Percentiles rank a stretch among this genome's conserved stretches.
phyloP scores from a whole-genome alignment of 2,888 invertebrate species.

The Philhelius pedissequus region DNA sequence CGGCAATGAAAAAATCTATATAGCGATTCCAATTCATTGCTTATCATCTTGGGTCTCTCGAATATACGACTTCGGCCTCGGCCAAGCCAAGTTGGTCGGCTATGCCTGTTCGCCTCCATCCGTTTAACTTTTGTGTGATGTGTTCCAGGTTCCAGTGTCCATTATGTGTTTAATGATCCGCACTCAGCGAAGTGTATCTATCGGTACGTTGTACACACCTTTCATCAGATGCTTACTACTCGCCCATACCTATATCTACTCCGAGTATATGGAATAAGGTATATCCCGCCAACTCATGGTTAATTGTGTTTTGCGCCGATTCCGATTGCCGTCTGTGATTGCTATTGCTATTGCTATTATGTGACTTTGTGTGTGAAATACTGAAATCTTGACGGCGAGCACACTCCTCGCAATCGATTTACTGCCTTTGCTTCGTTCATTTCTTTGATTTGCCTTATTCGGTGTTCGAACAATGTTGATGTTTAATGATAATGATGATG shows the following conservation, averaged over 20 bases:
- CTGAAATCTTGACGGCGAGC: conserved; percentile 8
- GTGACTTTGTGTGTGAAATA: conserved; percentile 1
- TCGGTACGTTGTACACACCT: conserved; percentile 56
- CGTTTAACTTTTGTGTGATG: conserved; percentile 26
- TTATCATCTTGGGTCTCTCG: too few relatives aligned
- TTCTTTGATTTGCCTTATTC: conserved; percentile 40
- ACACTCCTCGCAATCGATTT: conserved; percentile 36
- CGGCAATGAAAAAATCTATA: conserved; percentile 67
- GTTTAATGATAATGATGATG: conserved; percentile 45
- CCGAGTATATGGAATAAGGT: too few relatives aligned
- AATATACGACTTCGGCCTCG: conserved; percentile 10
- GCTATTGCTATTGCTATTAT: not conserved
- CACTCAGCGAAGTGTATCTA: conserved; percentile 60
- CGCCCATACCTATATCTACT: conserved; percentile 55
- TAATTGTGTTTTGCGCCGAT: conserved; percentile 58
- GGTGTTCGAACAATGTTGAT: conserved; percentile 15
- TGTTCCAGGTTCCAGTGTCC: conserved; percentile 59
- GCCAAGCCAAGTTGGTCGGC: not conserved
- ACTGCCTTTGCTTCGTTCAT: not conserved
- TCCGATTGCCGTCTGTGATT: conserved; percentile 55
- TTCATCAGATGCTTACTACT: conserved; percentile 60
- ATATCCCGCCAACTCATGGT: conserved; percentile 67
- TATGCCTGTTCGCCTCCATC: conserved; percentile 16
- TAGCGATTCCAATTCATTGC: conserved; percentile 61
- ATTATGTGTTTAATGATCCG: conserved; percentile 68